Evolutionary conservation across 1,140 invertebrate genomes (phyloP).

Genomic region (honey bee (Apis mellifera)): Amel_HAv3.1 CM009940.2:12028501-12029000

Average conservation of each 20-base stretch:
- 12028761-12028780: not conserved
- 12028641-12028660: conserved; percentile 7
- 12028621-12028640: not conserved
- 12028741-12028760: not conserved
- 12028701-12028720: conserved; percentile 24
- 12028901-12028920: conserved; percentile 29
- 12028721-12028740: conserved; percentile 28
- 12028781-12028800: conserved; percentile 12
- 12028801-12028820: not conserved
- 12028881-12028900: not conserved
- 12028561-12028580: not conserved
- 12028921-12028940: conserved; percentile 45
- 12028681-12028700: conserved; percentile 52
- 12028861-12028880: not conserved
- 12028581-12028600: not conserved
- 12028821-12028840: not conserved
- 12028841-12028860: conserved; percentile 20
- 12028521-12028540: not conserved
- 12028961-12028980: conserved; percentile 26
- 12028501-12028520: not conserved
- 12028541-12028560: not conserved
- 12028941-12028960: conserved; percentile 49
- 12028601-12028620: not conserved
- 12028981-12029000: conserved; percentile 36
- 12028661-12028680: conserved; percentile 45